phyloP scores from a whole-genome alignment of 1,140 invertebrate species.

The Patella vulgata region DNA sequence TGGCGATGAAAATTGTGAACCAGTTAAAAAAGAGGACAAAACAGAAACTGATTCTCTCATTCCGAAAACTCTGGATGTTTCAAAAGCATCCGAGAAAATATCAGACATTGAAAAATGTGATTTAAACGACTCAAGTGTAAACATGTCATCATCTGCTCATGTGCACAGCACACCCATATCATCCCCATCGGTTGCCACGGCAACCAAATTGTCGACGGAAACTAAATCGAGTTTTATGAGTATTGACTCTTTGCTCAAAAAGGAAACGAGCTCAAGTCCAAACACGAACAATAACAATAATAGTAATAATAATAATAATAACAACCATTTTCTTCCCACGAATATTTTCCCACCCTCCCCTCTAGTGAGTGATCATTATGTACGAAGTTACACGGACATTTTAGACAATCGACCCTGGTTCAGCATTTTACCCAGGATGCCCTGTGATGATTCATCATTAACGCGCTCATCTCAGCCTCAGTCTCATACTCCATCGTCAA shows the following conservation, averaged over 20 bases:
- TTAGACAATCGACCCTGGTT: constrained; percentile 71
- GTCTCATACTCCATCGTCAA: constrained; percentile 25
- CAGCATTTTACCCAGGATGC: constrained; percentile 73
- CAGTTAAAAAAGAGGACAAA: constrained; percentile 29
- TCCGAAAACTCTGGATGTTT: too few relatives aligned
- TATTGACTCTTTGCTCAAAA: constrained; percentile 58
- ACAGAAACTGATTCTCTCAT: constrained; percentile 53
- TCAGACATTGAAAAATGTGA: too few relatives aligned
- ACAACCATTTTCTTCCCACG: constrained; percentile 40
- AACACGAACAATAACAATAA: background rate
- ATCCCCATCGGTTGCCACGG: constrained; percentile 13
- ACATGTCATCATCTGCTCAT: constrained; percentile 4
- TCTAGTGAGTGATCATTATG: constrained; percentile 35
- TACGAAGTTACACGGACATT: constrained; percentile 36
- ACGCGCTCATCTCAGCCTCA: constrained; percentile 38
- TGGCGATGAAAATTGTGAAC: constrained; percentile 3
- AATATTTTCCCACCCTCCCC: constrained; percentile 36
- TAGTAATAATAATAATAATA: constrained; percentile 8
- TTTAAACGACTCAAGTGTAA: too few relatives aligned
- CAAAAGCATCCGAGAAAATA: too few relatives aligned
- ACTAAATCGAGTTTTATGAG: constrained; percentile 54
- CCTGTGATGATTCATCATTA: constrained; percentile 71
- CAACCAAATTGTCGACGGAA: constrained; percentile 19
- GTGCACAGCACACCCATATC: constrained; percentile 8
- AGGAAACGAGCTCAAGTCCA: constrained; percentile 31